Evolutionary conservation across 1,140 invertebrate genomes (phyloP).

Genomic region (Dreissena rostriformis): DNA sequence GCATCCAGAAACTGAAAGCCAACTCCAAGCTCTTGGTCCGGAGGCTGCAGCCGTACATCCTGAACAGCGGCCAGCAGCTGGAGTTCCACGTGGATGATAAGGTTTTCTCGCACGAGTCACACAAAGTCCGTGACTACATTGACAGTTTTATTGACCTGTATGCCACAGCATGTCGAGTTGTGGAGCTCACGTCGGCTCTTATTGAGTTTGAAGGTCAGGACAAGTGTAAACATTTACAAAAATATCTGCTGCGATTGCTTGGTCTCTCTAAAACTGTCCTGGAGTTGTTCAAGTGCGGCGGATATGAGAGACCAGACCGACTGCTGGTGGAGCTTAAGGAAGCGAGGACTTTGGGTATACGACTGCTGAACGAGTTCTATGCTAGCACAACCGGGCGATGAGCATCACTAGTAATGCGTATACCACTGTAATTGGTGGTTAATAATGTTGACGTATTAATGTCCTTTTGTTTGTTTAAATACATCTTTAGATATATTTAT

Average conservation of each 20-base stretch:
- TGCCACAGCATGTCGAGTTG: background rate
- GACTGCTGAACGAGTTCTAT: no score
- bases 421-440: no score
- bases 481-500: no score
- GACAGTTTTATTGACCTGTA: background rate
- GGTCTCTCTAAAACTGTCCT: background rate
- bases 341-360: background rate
- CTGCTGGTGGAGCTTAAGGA: background rate
- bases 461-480: no score
- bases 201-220: background rate
- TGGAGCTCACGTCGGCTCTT: background rate
- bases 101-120: background rate
- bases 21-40: background rate
- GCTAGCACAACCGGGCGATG: no score
- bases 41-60: background rate
- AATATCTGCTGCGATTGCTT: background rate
- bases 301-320: background rate
- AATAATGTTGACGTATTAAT: no score
- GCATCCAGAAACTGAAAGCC: background rate
- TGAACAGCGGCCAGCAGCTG: background rate
- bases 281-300: background rate
- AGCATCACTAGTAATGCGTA: no score
- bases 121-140: background rate
- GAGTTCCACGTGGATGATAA: background rate
- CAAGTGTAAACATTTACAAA: background rate